Evolutionary conservation across 35 echinoderm and acorn worm species (phyloP).

Genomic region (Eucidaris tribuloides): DNA sequence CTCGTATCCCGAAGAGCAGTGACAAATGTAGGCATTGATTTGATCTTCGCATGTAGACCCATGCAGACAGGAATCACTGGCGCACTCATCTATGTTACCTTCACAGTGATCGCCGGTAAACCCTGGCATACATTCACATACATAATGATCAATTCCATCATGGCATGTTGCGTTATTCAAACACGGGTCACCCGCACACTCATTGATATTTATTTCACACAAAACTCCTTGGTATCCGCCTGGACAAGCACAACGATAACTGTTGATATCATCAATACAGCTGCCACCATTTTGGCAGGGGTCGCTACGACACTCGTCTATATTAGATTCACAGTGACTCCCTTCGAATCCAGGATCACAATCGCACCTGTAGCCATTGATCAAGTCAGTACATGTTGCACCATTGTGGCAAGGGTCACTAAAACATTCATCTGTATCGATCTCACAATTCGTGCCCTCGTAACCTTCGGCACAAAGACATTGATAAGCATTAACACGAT

Average conservation of each 20-base stretch:
- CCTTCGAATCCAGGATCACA: slow-evolving; percentile 48
- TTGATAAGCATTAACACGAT: background rate
- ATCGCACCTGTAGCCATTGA: slow-evolving; percentile 28
- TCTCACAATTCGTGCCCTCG: slow-evolving; percentile 18
- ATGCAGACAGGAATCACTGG: slow-evolving; percentile 53
- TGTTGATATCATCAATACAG: slow-evolving; percentile 53
- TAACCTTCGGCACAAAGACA: slow-evolving; percentile 8
- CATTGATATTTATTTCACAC: slow-evolving; percentile 63
- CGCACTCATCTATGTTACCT: slow-evolving; percentile 57
- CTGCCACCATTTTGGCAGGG: slow-evolving; percentile 73
- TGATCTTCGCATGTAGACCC: slow-evolving; percentile 26
- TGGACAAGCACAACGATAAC: slow-evolving; percentile 49
- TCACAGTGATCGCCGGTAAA: slow-evolving; percentile 53
- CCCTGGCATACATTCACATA: slow-evolving; percentile 50
- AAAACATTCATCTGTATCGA: slow-evolving; percentile 48
- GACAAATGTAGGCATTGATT: slow-evolving; percentile 33
- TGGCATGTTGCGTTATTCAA: slow-evolving; percentile 44
- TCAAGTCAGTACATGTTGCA: slow-evolving; percentile 28
- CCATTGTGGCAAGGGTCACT: slow-evolving; percentile 54
- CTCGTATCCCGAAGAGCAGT: slow-evolving; percentile 32
- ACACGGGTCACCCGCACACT: slow-evolving; percentile 61
- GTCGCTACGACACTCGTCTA: slow-evolving; percentile 62
- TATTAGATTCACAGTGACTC: background rate
- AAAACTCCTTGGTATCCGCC: slow-evolving; percentile 52
- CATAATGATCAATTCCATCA: slow-evolving; percentile 42